These are phyloP conservation scores for Notothenia coriiceps DNA, from an alignment of 2,113 vertebrate species.

Conservation along the genomic window DNA sequence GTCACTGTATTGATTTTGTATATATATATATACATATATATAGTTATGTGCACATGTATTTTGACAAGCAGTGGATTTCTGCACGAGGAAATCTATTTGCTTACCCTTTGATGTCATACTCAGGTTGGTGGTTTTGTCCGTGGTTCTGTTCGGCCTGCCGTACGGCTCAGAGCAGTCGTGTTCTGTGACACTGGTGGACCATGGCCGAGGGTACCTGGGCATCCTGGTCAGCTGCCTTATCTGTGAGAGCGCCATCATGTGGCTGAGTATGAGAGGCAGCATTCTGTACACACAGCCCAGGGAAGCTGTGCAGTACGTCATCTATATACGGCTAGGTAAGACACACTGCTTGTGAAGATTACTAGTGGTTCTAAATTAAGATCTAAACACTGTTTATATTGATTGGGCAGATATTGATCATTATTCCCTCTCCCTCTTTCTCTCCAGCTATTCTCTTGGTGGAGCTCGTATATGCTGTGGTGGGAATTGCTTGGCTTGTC, in stretches of 20 bases:
- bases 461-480: slow-evolving; percentile 96
- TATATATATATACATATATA: too few species aligned
- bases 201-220: slow-evolving; percentile 96
- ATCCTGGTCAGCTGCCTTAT: slow-evolving; percentile 99
- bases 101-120: not conserved
- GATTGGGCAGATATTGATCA: slow-evolving; percentile 23
- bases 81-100: not conserved
- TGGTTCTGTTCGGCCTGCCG: slow-evolving; percentile 96
- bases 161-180: slow-evolving; percentile 94
- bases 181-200: slow-evolving; percentile 96
- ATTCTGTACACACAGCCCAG: slow-evolving; percentile 98
- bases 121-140: slow-evolving; percentile 98
- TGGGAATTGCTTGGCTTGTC: slow-evolving; percentile 96
- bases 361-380: slow-evolving; percentile 2
- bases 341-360: not conserved
- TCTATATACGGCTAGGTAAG: slow-evolving; percentile 98
- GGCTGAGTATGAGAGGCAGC: slow-evolving; percentile 99
- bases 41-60: too few species aligned
- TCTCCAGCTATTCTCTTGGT: slow-evolving; percentile 94
- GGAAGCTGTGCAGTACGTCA: slow-evolving; percentile 98
- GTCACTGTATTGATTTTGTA: slow-evolving; percentile 40
- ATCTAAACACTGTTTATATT: slow-evolving; percentile 28
- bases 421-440: not conserved
- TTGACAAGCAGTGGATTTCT: not conserved
- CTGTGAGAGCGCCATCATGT: slow-evolving; percentile 99